Conservation (phyloP, 92 coral and sea anemone species). For the Epizoanthus fatuus region DNA sequence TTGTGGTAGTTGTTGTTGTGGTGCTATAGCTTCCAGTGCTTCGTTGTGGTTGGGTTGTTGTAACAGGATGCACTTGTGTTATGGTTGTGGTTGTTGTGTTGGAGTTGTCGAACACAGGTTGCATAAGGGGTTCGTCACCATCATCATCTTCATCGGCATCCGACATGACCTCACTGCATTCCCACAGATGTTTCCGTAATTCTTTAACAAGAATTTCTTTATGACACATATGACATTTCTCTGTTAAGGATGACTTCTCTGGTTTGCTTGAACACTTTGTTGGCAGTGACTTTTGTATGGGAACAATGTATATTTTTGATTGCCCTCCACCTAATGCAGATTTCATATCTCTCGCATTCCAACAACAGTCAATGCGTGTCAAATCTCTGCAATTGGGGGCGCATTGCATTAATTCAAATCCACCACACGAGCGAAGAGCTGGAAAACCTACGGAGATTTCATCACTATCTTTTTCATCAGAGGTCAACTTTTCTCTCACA, state of each 20-base stretch:
- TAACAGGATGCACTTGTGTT: not conserved
- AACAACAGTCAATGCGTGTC: constrained; percentile 45
- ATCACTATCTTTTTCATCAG: constrained; percentile 56
- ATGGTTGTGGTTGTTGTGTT: constrained; percentile 3
- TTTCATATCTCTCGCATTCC: constrained; percentile 60
- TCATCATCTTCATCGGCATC: constrained; percentile 37
- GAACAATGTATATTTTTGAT: constrained; percentile 43
- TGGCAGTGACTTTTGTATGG: constrained; percentile 53
- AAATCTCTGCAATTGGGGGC: constrained; percentile 61
- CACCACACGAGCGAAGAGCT: constrained; percentile 63
- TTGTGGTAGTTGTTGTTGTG: constrained; percentile 1
- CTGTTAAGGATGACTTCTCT: constrained; percentile 54
- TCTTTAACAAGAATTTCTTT: constrained; percentile 57
- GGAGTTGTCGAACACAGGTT: constrained; percentile 31
- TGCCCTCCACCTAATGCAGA: constrained; percentile 60
- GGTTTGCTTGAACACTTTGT: constrained; percentile 39
- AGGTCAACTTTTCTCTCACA: constrained; percentile 56
- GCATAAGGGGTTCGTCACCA: not conserved
- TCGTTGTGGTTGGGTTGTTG: not conserved
- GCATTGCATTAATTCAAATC: constrained; percentile 71
- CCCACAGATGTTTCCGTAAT: constrained; percentile 68
- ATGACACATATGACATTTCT: constrained; percentile 54
- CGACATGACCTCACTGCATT: constrained; percentile 35
- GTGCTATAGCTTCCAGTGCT: not conserved
- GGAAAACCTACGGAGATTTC: constrained; percentile 64